phyloP scores from a whole-genome alignment of 2,797 vertebrate genomes.

The Coregonus suidteri region DNA sequence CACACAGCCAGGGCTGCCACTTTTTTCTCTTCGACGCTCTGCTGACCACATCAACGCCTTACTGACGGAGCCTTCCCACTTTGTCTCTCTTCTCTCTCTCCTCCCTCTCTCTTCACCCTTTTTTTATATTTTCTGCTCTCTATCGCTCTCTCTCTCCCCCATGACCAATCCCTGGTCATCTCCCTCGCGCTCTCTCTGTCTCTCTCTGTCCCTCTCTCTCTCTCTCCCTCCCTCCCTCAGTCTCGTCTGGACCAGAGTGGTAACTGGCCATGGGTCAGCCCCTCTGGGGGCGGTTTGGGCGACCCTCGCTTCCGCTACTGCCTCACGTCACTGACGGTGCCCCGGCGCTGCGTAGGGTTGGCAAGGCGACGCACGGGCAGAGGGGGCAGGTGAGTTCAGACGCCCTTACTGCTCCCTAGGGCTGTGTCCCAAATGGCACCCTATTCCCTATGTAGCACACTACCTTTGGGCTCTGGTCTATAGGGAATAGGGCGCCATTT shows the following conservation, averaged over 20 bases:
- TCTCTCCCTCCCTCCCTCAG: conserved; percentile 66
- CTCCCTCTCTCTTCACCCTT: background rate
- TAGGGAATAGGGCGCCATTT: background rate
- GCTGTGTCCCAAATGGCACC: background rate
- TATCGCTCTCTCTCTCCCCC: too few species aligned
- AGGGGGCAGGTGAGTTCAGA: conserved; percentile 88
- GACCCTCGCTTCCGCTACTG: conserved; percentile 92
- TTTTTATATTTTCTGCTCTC: too few species aligned
- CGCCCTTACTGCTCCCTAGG: background rate
- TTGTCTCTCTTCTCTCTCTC: background rate
- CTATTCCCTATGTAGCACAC: background rate
- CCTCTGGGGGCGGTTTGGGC: conserved; percentile 85
- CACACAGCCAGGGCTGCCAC: conserved; percentile 14
- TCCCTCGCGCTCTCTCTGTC: background rate
- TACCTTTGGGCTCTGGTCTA: background rate
- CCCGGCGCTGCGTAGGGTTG: conserved; percentile 89
- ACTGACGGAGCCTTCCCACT: conserved; percentile 7
- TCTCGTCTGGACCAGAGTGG: conserved; percentile 86
- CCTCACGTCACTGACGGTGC: conserved; percentile 91
- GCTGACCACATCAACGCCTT: conserved; percentile 37
- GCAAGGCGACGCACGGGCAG: conserved; percentile 91
- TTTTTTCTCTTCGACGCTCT: conserved; percentile 32
- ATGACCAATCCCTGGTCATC: too few species aligned
- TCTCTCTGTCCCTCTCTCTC: background rate
- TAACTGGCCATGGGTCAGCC: conserved; percentile 93